Evolutionary conservation across 2,888 invertebrate species (phyloP), one percentile per base, ranked within the genome.

Genomic region (Gnatocerus cornutus): DNA sequence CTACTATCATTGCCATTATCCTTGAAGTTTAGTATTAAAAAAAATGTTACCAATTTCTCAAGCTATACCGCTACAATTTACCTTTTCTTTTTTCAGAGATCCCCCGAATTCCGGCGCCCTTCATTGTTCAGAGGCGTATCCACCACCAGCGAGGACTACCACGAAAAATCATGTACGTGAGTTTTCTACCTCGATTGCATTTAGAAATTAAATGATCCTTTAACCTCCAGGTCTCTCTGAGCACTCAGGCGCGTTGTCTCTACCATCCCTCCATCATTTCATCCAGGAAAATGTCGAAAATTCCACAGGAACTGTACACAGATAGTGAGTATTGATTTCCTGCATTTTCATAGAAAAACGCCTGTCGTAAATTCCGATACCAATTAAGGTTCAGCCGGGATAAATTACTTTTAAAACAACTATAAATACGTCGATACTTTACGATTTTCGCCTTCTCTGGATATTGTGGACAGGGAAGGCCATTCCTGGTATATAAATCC

Each of bases 181-280:
- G 13, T 7, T 27, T 13, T 16, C 13, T 0, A 13, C 14, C 6
- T 39, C 2, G 33, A 37, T 29, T 50, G 29, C 1, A 12, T 21
- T 55, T 39, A 30, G 53, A 21, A 21, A n/a, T n/a, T 10, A 33
- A 21, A 56, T 21, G 14, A 30, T 21, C 3, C 21, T 7, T 39
- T 27, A 16, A 37, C 50, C 76, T 79, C 43, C 68, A 80, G 79
- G 74, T 73, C 72, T 80, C 33, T 68, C 77, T 37, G 75, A 77
- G 27, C 76, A 79, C 27, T 79, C 79, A 14, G 79, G 77, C 48
- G 80, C 83, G 0, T 62, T 79, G 37, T 83, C 83, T 12, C 71
- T 83, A 33, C 83, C 83, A 7, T 77, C 82, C 0, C 75, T 83
- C 13, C 76, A 79, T 58, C 80, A 82, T 58, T 72, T 79, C 16